Percentiles rank a stretch among this genome's conserved stretches.
These are phyloP conservation scores for Elephas maximus DNA, from an alignment of 2,113 vertebrate species.

Conservation along the genomic window DNA sequence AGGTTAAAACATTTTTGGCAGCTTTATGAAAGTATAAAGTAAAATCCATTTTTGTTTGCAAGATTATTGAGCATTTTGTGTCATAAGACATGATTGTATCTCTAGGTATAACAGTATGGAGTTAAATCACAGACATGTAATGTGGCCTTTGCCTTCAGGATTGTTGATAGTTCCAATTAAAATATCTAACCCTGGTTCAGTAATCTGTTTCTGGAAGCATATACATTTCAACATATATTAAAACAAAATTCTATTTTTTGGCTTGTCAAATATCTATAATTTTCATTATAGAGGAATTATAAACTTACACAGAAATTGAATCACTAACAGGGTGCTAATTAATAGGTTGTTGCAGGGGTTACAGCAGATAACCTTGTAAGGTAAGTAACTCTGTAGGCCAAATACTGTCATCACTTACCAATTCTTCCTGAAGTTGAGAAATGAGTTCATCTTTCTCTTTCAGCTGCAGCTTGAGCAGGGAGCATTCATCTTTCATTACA, in stretches of 20 bases:
- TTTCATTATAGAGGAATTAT: background rate
- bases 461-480: constrained; percentile 93
- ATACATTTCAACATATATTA: background rate
- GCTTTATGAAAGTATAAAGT: background rate
- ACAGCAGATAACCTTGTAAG: constrained; percentile 17
- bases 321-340: constrained; percentile 51
- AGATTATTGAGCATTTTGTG: background rate
- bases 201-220: constrained; percentile 12
- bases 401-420: constrained; percentile 91
- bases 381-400: constrained; percentile 1
- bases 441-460: constrained; percentile 97
- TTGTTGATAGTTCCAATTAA: background rate
- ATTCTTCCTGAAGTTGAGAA: constrained; percentile 94
- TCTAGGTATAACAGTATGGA: background rate
- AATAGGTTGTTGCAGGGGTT: background rate
- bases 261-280: background rate
- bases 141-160: background rate
- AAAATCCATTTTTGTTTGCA: background rate
- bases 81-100: background rate
- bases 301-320: constrained; percentile 34
- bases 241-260: background rate
- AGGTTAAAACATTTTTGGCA: background rate
- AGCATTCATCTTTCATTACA: constrained; percentile 94
- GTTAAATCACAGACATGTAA: background rate
- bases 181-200: background rate